Percentiles rank a stretch among this genome's conserved stretches.
Conservation (phyloP, 2,797 vertebrate species). For the Staurois parvus region DNA sequence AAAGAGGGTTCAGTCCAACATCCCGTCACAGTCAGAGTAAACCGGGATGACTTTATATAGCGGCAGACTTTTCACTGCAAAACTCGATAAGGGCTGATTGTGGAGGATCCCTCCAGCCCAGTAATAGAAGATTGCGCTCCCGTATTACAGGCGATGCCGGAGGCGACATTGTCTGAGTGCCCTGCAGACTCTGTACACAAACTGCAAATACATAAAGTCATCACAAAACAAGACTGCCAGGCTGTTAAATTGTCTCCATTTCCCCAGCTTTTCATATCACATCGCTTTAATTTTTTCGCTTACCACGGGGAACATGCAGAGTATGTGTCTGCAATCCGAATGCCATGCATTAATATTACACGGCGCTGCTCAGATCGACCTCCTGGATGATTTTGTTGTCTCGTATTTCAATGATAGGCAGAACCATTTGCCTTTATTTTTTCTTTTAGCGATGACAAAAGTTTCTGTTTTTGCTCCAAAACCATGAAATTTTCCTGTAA, state of each 20-base stretch:
- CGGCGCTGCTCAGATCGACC: background rate
- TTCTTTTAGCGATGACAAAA: background rate
- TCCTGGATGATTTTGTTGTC: background rate
- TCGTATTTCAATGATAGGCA: background rate
- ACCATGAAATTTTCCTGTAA: background rate
- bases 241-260: constrained; percentile 28
- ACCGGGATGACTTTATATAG: background rate
- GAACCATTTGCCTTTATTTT: background rate
- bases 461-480: background rate
- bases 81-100: background rate
- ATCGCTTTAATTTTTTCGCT: constrained; percentile 23
- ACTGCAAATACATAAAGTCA: constrained; percentile 32
- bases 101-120: background rate
- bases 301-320: background rate
- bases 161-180: constrained; percentile 11
- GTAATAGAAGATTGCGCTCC: constrained; percentile 4
- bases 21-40: background rate
- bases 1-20: too few species aligned
- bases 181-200: constrained; percentile 26
- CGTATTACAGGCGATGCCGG: constrained; percentile 30
- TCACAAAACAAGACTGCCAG: background rate
- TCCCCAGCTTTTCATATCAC: constrained; percentile 12
- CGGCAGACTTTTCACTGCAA: background rate
- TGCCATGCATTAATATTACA: background rate
- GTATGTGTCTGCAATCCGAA: background rate